Conservation (phyloP, 2,113 vertebrate species). For the Columbina picui region DNA sequence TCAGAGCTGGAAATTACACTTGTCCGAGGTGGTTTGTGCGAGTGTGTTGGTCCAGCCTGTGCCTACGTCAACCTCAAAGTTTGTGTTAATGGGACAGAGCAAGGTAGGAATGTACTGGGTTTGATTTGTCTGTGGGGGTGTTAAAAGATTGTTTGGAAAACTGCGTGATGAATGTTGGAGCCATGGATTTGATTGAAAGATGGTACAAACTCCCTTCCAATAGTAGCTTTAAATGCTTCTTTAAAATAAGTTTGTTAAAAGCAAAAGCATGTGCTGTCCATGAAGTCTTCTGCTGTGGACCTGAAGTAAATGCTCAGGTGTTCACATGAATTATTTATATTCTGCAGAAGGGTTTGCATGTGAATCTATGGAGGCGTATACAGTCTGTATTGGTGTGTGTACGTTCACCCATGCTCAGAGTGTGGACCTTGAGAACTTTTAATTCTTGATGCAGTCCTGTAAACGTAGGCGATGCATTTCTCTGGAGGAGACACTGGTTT, state of each 20-base stretch:
- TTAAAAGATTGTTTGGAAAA: neutral
- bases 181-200: neutral
- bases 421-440: neutral
- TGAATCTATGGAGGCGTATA: rapidly evolving
- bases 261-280: rapidly evolving
- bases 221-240: neutral
- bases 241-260: neutral
- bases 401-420: rapidly evolving
- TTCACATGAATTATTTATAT: neutral
- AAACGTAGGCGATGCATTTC: neutral
- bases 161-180: rapidly evolving
- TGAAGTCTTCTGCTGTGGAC: neutral
- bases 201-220: neutral
- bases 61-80: conserved; percentile 89
- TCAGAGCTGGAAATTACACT: conserved; percentile 92
- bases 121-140: neutral
- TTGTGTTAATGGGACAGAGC: conserved; percentile 80
- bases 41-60: conserved; percentile 83
- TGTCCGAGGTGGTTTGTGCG: conserved; percentile 75
- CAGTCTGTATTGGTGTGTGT: neutral
- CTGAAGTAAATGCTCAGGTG: neutral
- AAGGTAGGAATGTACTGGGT: conserved; percentile 77
- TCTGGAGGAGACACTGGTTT: neutral
- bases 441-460: neutral
- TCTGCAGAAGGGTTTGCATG: neutral